phyloP scores from a whole-genome alignment of 2,888 invertebrate species.

The Drepana falcataria region DNA sequence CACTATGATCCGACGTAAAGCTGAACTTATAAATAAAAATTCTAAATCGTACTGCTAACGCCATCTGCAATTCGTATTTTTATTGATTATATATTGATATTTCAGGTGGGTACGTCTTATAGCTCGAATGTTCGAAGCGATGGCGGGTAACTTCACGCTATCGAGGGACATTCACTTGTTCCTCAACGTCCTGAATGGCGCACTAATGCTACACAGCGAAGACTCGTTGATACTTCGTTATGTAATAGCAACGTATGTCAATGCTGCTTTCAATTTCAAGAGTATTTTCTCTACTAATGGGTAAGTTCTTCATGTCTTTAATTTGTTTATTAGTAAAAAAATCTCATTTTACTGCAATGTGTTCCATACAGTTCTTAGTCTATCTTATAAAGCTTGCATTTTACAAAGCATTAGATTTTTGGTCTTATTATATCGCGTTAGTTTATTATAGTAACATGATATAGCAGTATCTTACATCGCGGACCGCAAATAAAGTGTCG shows the following conservation, averaged over 20 bases:
- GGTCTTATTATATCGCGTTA: no score
- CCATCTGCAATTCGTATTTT: no score
- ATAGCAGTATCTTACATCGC: no score
- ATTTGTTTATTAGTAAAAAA: background rate
- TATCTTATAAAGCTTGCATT: no score
- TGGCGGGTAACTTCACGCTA: conserved; percentile 98
- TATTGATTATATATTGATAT: no score
- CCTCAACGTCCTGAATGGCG: conserved; percentile 97
- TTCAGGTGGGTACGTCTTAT: conserved; percentile 94
- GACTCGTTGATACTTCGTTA: conserved; percentile 96
- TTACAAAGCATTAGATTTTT: no score
- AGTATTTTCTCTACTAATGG: conserved; percentile 99
- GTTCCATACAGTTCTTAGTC: no score
- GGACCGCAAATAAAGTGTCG: no score
- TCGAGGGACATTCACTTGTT: conserved; percentile 98
- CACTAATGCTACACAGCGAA: conserved; percentile 97
- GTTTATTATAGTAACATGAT: no score
- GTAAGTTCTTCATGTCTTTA: conserved; percentile 49
- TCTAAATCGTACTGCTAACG: no score
- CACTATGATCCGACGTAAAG: no score
- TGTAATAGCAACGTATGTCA: conserved; percentile 98
- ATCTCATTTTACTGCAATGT: background rate
- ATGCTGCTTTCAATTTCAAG: conserved; percentile 98
- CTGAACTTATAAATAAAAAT: no score
- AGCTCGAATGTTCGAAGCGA: conserved; percentile 97